These are phyloP conservation scores for Sminthurinus aureus DNA, from an alignment of 2,888 invertebrate species.

Conservation along the genomic window DNA sequence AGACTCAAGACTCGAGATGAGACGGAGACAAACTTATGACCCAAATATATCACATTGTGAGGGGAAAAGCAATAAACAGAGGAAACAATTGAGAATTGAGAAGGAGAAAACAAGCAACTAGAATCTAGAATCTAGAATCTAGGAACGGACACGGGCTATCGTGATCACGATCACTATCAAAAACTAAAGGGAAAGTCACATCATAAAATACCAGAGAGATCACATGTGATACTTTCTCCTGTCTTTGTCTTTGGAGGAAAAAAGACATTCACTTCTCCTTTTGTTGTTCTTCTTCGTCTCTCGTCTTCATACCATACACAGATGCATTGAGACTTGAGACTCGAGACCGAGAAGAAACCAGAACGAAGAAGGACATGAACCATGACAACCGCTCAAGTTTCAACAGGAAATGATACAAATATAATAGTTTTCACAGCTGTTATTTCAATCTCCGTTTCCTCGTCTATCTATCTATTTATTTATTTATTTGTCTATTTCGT, in stretches of 20 bases:
- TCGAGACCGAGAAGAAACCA: too few relatives aligned
- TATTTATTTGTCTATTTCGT: too few relatives aligned
- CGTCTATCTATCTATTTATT: too few relatives aligned
- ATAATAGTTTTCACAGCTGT: neutral
- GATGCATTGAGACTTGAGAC: too few relatives aligned
- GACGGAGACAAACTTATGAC: constrained; percentile 13
- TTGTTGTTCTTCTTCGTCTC: too few relatives aligned
- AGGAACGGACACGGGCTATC: neutral
- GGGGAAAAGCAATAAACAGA: constrained; percentile 19
- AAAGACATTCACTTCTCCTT: too few relatives aligned
- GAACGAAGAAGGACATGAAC: too few relatives aligned
- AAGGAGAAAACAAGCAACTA: neutral
- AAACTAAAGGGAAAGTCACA: neutral
- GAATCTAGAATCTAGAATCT: too few relatives aligned
- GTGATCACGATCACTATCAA: too few relatives aligned
- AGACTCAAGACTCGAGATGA: neutral
- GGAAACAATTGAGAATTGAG: neutral
- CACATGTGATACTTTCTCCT: too few relatives aligned
- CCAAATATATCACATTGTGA: constrained; percentile 16
- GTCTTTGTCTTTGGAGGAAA: too few relatives aligned
- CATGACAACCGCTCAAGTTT: neutral
- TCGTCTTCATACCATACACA: too few relatives aligned
- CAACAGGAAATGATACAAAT: neutral
- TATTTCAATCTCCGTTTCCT: neutral
- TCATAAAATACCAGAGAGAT: neutral